Evolutionary conservation across 2,888 invertebrate genomes (phyloP), one percentile per base, ranked within the genome.

Genomic region (Acheta domesticus): DNA sequence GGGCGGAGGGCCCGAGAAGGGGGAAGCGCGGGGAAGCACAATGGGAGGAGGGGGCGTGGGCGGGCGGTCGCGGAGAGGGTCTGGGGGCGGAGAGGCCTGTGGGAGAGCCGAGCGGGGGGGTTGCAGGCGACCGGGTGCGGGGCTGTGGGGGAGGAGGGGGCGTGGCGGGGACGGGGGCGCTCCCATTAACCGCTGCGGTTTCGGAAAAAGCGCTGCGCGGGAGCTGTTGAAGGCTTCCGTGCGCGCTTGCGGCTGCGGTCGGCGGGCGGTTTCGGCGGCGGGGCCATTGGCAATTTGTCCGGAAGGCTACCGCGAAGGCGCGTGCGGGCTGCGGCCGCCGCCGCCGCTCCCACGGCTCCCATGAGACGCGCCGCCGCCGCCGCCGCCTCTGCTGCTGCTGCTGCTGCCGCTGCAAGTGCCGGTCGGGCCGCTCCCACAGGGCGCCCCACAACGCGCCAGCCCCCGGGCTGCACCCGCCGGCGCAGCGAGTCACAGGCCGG

Each of bases 171-270:
- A 19, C 62, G 14, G 62, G 62, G 62, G 19, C 50, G 62, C 62
- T 62, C 62, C 62, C 62, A 62, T 62, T 62, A 62, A 62, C 16
- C n/a, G 62, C n/a, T n/a, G 14, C 16, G 16, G 62, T 14, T 62
- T 62, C 62, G 16, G 62, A 62, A 62, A n/a, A 62, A 62, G 62
- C 62, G 62, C 14, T 62, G 16, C 3, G n/a, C 62, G 16, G n/a
- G 62, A 62, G 62, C n/a, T n/a, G 62, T 62, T 62, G 62, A 62
- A n/a, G 62, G 62, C 62, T 62, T 62, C 62, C 62, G 62, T 62
- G 62, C 62, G 62, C n/a, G 14, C 62, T 62, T 62, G 62, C 62
- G 62, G 62, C n/a, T n/a, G 62, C 62, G 16, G 62, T 14, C 16
- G 62, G n/a, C 16, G 4, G 62, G n/a, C n/a, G 62, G 62, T 4